Conservation (phyloP, 2,797 vertebrate genomes). For the Poecilia gillii region DNA sequence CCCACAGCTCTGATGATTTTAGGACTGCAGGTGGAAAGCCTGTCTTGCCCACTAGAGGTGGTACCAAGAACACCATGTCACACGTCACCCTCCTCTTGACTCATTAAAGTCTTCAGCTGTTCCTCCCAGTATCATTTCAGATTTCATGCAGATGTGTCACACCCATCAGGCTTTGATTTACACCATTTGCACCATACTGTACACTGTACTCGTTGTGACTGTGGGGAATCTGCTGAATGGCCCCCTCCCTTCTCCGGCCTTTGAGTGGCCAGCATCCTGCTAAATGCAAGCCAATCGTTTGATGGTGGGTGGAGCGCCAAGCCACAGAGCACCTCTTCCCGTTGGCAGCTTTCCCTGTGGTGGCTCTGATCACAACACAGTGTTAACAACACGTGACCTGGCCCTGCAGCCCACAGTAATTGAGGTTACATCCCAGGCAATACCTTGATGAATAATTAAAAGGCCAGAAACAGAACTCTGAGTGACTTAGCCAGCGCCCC, state of each 20-base stretch:
- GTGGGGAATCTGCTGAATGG: conserved; percentile 64
- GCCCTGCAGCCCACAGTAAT: conserved; percentile 76
- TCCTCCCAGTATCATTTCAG: conserved; percentile 44
- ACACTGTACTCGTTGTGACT: conserved; percentile 55
- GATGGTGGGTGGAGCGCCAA: conserved; percentile 74
- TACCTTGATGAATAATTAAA: conserved; percentile 81
- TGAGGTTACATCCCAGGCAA: conserved; percentile 78
- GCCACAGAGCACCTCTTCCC: conserved; percentile 70
- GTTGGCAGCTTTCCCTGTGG: conserved; percentile 72
- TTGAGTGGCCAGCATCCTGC: conserved; percentile 64
- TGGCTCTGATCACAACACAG: conserved; percentile 65
- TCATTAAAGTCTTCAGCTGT: conserved; percentile 80
- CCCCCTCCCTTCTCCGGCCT: conserved; percentile 43
- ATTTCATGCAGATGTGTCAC: conserved; percentile 61
- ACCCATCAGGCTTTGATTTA: conserved; percentile 78
- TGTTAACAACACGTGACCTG: conserved; percentile 74
- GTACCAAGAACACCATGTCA: conserved; percentile 49
- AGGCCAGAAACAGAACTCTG: conserved; percentile 75
- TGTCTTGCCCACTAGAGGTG: conserved; percentile 69
- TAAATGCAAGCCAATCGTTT: conserved; percentile 76
- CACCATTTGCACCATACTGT: conserved; percentile 67
- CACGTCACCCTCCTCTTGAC: conserved; percentile 64
- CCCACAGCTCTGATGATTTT: conserved; percentile 50
- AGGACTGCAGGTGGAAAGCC: conserved; percentile 67
- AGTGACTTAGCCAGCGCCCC: conserved; percentile 70